A percentile compares a stretch with the other conserved stretches of the same genome.
phyloP scores from a whole-genome alignment of 2,113 vertebrate genomes.

The Paratilapia polleni region DNA sequence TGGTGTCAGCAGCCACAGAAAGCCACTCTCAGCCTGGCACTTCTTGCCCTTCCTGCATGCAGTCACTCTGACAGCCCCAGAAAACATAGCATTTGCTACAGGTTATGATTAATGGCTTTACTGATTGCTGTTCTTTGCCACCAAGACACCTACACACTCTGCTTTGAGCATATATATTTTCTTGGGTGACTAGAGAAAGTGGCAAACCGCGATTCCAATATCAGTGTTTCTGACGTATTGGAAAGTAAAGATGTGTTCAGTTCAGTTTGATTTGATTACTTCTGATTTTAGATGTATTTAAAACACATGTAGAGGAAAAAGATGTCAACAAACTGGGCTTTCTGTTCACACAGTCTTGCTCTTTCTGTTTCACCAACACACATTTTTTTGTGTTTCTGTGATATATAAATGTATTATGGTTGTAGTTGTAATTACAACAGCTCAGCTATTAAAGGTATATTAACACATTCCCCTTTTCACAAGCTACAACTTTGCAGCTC shows the following conservation, averaged over 20 bases:
- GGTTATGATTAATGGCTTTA: constrained; percentile 73
- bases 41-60: constrained; percentile 29
- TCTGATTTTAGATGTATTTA: background rate
- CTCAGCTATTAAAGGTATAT: background rate
- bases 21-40: constrained; percentile 56
- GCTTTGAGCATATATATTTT: constrained; percentile 51
- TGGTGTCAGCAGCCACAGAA: constrained; percentile 54
- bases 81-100: constrained; percentile 56
- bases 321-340: background rate
- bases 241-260: background rate
- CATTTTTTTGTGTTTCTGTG: background rate
- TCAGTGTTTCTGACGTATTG: background rate
- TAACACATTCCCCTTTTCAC: background rate
- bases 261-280: background rate
- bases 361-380: background rate
- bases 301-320: background rate
- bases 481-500: background rate
- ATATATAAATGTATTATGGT: background rate
- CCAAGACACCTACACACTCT: constrained; percentile 51
- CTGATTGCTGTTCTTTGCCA: constrained; percentile 67
- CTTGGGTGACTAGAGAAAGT: constrained; percentile 18
- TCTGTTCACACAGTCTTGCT: background rate
- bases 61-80: constrained; percentile 51
- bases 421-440: background rate
- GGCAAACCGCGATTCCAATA: background rate